Evolutionary conservation across 2,113 vertebrate genomes (phyloP).

Genomic region (Aramus guarauna): DNA sequence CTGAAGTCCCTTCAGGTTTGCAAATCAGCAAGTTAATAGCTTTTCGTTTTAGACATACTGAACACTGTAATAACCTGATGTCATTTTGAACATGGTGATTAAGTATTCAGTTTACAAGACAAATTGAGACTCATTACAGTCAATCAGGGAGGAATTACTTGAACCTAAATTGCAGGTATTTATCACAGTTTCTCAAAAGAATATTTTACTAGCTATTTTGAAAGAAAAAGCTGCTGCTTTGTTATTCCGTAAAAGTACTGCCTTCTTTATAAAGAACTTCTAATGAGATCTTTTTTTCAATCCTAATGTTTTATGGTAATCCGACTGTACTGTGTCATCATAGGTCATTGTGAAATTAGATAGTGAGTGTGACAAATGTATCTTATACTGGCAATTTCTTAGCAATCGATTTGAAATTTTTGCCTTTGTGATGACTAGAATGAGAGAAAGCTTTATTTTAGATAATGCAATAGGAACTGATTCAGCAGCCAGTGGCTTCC

Average conservation of each 20-base stretch:
- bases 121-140: slow-evolving; percentile 38
- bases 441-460: not conserved
- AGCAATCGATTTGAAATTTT: not conserved
- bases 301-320: not conserved
- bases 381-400: not conserved
- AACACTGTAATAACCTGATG: slow-evolving; percentile 20
- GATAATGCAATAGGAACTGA: not conserved
- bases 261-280: not conserved
- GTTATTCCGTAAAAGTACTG: not conserved
- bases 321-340: not conserved
- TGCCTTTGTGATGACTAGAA: not conserved
- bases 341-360: not conserved
- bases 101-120: slow-evolving; percentile 30
- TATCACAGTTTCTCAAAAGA: not conserved
- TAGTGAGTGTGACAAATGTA: not conserved
- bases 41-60: not conserved
- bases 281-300: not conserved
- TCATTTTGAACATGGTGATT: slow-evolving; percentile 19
- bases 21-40: slow-evolving; percentile 6
- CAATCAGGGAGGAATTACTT: slow-evolving; percentile 3
- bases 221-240: not conserved
- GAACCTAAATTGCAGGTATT: slow-evolving; percentile 29
- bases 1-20: not conserved
- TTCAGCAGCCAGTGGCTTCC: not conserved
- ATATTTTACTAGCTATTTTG: not conserved